Percentiles rank a stretch among this genome's conserved stretches.
Evolutionary conservation across 2,888 invertebrate species (phyloP).

Genomic region (Esperia sulphurella): DNA sequence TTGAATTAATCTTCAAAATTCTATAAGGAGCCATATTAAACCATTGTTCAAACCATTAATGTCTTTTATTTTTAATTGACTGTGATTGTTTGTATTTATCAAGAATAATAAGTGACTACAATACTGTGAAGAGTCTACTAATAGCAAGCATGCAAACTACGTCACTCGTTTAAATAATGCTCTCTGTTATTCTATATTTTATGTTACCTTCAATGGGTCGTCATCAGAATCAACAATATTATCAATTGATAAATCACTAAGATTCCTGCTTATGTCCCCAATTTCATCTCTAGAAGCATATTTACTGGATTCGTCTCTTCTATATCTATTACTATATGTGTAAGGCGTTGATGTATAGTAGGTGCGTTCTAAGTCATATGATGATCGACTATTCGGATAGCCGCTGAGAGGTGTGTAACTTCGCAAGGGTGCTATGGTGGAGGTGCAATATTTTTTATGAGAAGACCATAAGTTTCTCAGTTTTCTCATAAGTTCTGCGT

Average conservation of each 20-base stretch:
- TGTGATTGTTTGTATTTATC: no score
- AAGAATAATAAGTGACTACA: no score
- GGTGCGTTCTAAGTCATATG: constrained; percentile 69
- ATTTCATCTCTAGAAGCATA: constrained; percentile 42
- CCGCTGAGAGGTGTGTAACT: constrained; percentile 66
- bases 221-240: constrained; percentile 63
- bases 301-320: constrained; percentile 26
- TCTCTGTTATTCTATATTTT: background rate
- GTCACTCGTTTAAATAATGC: background rate
- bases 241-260: constrained; percentile 67
- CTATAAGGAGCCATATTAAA: no score
- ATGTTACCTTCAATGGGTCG: constrained; percentile 60
- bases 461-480: constrained; percentile 80
- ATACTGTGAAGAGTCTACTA: no score
- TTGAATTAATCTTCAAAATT: no score
- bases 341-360: constrained; percentile 63
- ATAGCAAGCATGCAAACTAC: background rate
- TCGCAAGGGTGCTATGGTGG: constrained; percentile 52
- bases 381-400: constrained; percentile 66
- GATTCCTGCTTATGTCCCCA: constrained; percentile 47
- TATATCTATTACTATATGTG: constrained; percentile 59
- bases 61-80: no score
- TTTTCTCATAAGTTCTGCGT: constrained; percentile 80
- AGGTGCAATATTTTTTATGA: constrained; percentile 79
- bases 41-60: no score